These are phyloP conservation scores for Troides oblongomaculatus DNA, from an alignment of 2,888 invertebrate species.

Conservation along the genomic window DNA sequence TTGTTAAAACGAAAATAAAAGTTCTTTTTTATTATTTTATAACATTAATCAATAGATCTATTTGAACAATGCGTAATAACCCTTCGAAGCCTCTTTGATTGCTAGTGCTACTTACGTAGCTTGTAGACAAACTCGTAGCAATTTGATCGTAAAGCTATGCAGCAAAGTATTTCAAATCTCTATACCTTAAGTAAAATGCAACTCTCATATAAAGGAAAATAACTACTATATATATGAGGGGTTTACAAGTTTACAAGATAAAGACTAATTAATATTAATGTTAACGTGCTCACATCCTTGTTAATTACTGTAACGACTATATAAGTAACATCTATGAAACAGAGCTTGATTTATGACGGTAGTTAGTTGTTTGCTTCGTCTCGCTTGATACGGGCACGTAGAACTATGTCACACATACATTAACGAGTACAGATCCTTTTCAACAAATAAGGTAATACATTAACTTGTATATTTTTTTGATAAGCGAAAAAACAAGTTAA, in stretches of 20 bases:
- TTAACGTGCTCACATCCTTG: conserved; percentile 34
- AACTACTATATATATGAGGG: conserved; percentile 10
- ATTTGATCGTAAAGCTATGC: too few species aligned
- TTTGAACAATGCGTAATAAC: too few species aligned
- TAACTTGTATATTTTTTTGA: too few species aligned
- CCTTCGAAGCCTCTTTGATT: too few species aligned
- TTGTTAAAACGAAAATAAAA: too few species aligned
- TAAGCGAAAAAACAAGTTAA: too few species aligned
- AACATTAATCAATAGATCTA: too few species aligned
- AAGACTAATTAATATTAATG: conserved; percentile 24
- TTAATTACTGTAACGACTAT: conserved; percentile 39
- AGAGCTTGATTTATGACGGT: conserved; percentile 39
- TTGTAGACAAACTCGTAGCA: too few species aligned
- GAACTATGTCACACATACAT: not conserved
- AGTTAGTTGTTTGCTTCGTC: conserved; percentile 37
- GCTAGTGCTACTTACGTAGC: too few species aligned
- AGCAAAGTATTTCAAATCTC: too few species aligned
- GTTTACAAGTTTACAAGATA: conserved; percentile 7
- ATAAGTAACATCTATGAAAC: conserved; percentile 37
- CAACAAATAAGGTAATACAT: not conserved
- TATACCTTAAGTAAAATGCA: too few species aligned
- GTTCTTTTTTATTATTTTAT: too few species aligned
- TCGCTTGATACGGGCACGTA: conserved; percentile 5
- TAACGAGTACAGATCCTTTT: not conserved
- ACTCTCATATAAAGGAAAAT: not conserved